A percentile compares a stretch with the other conserved stretches of the same genome.
Evolutionary conservation across 2,113 vertebrate species (phyloP).

Genomic region (Perognathus longimembris): DNA sequence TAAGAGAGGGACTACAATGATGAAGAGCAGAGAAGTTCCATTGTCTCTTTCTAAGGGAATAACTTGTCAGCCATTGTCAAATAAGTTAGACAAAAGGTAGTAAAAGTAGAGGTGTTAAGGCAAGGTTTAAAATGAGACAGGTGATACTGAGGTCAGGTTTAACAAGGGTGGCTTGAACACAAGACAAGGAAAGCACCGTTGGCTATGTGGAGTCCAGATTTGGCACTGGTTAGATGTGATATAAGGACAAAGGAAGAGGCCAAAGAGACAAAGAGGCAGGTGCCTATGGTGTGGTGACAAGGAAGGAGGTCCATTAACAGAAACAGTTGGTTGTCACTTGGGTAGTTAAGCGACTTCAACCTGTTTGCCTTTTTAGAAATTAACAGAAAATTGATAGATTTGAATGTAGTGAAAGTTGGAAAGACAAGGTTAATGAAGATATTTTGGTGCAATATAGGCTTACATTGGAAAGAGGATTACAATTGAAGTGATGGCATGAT

Average conservation of each 20-base stretch:
- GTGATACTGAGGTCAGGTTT: not conserved
- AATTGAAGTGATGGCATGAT: not conserved
- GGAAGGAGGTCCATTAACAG: not conserved
- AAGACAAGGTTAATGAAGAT: not conserved
- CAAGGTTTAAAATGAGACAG: not conserved
- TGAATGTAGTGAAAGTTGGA: not conserved
- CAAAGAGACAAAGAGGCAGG: not conserved
- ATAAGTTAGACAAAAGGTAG: not conserved
- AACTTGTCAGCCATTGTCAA: not conserved
- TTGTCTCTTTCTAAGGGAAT: not conserved
- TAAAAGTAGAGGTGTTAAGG: not conserved
- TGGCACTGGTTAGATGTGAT: no score
- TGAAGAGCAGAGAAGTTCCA: not conserved
- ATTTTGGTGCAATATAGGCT: not conserved
- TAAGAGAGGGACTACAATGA: not conserved
- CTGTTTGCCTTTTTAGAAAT: not conserved
- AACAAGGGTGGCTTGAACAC: not conserved
- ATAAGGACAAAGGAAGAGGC: not conserved
- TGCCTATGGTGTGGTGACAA: not conserved
- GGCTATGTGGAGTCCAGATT: not conserved
- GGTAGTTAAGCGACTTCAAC: not conserved
- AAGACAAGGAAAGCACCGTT: no score
- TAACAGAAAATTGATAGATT: not conserved
- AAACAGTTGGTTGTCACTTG: not conserved
- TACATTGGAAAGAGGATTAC: not conserved